Evolutionary conservation across 2,888 invertebrate genomes (phyloP).

Genomic region (Carpatolechia fugitivella): DNA sequence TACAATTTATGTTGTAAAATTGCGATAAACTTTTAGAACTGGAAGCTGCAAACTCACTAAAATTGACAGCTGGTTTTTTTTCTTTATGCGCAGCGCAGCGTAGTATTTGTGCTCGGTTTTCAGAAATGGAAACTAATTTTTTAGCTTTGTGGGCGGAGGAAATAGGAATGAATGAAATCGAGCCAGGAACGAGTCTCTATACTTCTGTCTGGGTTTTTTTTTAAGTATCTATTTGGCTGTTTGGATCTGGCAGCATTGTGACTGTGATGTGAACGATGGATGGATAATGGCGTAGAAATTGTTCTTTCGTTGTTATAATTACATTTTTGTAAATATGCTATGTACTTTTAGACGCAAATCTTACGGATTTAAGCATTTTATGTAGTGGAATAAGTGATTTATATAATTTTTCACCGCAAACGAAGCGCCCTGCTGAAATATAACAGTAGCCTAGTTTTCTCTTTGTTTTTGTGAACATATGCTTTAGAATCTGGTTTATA

Average conservation of each 20-base stretch:
- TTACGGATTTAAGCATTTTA: slow-evolving; percentile 57
- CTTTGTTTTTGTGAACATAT: slow-evolving; percentile 61
- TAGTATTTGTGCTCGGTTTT: background rate
- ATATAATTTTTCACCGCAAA: slow-evolving; percentile 34
- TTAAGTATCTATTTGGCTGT: no score
- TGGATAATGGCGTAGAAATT: slow-evolving; percentile 58
- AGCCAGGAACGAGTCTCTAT: no score
- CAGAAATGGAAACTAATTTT: no score
- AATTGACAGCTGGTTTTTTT: slow-evolving; percentile 12
- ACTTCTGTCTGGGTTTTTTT: no score
- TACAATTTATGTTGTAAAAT: background rate
- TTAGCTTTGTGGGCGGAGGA: no score
- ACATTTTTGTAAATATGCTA: slow-evolving; percentile 66
- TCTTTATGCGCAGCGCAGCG: no score
- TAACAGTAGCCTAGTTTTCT: slow-evolving; percentile 46
- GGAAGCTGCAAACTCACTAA: slow-evolving; percentile 45
- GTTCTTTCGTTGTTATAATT: slow-evolving; percentile 59
- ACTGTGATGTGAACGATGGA: background rate
- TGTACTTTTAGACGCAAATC: slow-evolving; percentile 69
- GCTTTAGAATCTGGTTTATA: slow-evolving; percentile 51
- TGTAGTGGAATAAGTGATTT: slow-evolving; percentile 37
- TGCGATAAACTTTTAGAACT: slow-evolving; percentile 9
- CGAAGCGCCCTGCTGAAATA: slow-evolving; percentile 35
- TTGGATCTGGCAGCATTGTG: no score
- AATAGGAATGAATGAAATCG: no score